Evolutionary conservation across 2,113 vertebrate species (phyloP), one percentile per base, ranked within the genome.

Genomic region (Vombatus ursinus): DNA sequence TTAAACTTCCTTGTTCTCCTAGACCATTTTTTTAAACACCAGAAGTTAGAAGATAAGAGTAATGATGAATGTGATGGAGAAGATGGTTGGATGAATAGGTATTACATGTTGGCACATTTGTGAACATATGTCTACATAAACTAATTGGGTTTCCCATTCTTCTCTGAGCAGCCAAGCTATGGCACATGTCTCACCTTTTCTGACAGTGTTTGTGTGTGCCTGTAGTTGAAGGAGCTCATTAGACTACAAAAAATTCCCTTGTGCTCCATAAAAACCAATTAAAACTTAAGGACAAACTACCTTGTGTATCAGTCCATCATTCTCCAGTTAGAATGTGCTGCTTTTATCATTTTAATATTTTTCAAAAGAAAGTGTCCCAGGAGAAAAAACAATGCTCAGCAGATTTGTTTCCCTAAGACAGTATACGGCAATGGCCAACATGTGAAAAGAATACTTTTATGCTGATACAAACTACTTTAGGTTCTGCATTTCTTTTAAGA

Each of bases 211-310:
- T 48, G 16, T 48, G 49, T 49, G 49, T 31, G 24, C 24, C 90
- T 49, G 47, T 54, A 49, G 94, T 89, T 52, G 89, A 95, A 92
- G 93, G 89, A 95, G 92, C n/a, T 91, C 94, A 92, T 96, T 95
- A 95, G 94, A 51, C 52, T 92, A 95, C 28, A 89, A 89, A 89
- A 94, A 94, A 25, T 89, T 94, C 93, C 94, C 93, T 89, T 89
- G 89, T 91, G 93, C 54, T 94, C 57, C 47, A 89, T 92, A 95
- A 94, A 92, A 96, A 52, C 92, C 96, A 95, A 95, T 96, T 95
- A 96, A 96, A 90, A 48, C 92, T 91, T 92, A 48, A 95, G 48
- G 92, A 91, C 54, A 95, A 94, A 94, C 91, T 95, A 92, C 91
- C 96, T 93, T 84, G 50, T n/a, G 91, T 52, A 92, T 91, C 68